These are phyloP conservation scores for Parnassius smintheus DNA, from an alignment of 2,888 invertebrate species.

Conservation along the genomic window DNA sequence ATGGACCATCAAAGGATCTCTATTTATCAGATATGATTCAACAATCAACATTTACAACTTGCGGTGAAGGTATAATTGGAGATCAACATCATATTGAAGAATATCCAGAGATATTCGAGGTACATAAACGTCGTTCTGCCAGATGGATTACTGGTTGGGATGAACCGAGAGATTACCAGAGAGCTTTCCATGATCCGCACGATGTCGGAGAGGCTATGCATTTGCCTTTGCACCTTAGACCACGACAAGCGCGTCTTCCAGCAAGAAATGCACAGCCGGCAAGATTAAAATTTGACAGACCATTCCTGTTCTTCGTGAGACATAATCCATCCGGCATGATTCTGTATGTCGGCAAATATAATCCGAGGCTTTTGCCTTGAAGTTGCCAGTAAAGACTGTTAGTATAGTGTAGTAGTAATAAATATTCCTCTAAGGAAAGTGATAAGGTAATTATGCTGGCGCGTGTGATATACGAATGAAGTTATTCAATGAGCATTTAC, in stretches of 20 bases:
- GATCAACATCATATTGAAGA: constrained; percentile 90
- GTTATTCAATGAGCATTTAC: constrained; percentile 67
- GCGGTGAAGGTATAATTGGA: constrained; percentile 86
- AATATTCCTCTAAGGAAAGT: constrained; percentile 73
- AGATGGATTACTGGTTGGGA: constrained; percentile 76
- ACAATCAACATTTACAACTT: constrained; percentile 91
- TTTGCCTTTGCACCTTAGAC: constrained; percentile 85
- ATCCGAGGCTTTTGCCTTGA: constrained; percentile 89
- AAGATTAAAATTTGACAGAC: constrained; percentile 90
- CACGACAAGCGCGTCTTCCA: constrained; percentile 86
- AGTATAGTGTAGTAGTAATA: constrained; percentile 59
- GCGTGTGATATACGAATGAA: constrained; percentile 67
- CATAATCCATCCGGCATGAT: constrained; percentile 96
- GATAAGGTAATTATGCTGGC: constrained; percentile 64
- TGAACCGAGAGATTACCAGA: constrained; percentile 83
- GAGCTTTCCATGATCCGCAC: constrained; percentile 85
- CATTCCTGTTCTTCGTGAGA: constrained; percentile 93
- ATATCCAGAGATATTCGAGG: constrained; percentile 84
- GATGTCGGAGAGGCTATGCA: constrained; percentile 75
- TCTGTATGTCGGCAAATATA: constrained; percentile 93
- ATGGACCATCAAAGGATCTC: constrained; percentile 89
- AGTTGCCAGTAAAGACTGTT: constrained; percentile 69
- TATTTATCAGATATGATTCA: constrained; percentile 92
- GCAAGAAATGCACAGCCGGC: constrained; percentile 83
- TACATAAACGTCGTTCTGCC: constrained; percentile 60